These are phyloP conservation scores for Sinocyclocheilus anophthalmus DNA, from an alignment of 2,113 vertebrate species.

Conservation along the genomic window DNA sequence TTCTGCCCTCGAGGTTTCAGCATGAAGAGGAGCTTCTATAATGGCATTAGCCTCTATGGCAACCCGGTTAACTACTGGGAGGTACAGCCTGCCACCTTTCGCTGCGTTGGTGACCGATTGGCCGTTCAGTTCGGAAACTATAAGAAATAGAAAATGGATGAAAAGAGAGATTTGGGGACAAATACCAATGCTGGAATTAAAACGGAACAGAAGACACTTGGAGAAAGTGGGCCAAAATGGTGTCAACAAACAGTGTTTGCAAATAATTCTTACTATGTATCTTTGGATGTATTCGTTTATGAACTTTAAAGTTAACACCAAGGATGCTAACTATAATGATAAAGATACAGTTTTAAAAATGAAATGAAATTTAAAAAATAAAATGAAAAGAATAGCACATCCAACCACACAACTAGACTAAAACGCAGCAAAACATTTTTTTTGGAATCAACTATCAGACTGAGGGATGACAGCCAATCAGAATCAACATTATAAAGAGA, in stretches of 20 bases:
- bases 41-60: conserved; percentile 86
- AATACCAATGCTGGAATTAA: conserved; percentile 11
- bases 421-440: no score
- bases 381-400: no score
- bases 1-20: conserved; percentile 86
- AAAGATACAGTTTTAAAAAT: not conserved
- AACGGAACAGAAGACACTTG: conserved; percentile 1
- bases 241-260: not conserved
- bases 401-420: no score
- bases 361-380: no score
- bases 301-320: not conserved
- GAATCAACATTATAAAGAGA: not conserved
- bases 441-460: no score
- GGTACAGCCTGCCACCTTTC: conserved; percentile 87
- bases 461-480: not conserved
- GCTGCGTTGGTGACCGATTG: conserved; percentile 83
- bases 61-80: conserved; percentile 93
- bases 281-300: conserved; percentile 12
- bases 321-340: not conserved
- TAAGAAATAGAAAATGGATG: conserved; percentile 79
- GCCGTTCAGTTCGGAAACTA: conserved; percentile 92
- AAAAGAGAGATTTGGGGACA: not conserved
- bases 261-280: not conserved
- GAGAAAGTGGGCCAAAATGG: not conserved
- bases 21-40: conserved; percentile 86